Evolutionary conservation across 2,888 invertebrate species (phyloP).

Genomic region (Lasioglossum zephyrum): DNA sequence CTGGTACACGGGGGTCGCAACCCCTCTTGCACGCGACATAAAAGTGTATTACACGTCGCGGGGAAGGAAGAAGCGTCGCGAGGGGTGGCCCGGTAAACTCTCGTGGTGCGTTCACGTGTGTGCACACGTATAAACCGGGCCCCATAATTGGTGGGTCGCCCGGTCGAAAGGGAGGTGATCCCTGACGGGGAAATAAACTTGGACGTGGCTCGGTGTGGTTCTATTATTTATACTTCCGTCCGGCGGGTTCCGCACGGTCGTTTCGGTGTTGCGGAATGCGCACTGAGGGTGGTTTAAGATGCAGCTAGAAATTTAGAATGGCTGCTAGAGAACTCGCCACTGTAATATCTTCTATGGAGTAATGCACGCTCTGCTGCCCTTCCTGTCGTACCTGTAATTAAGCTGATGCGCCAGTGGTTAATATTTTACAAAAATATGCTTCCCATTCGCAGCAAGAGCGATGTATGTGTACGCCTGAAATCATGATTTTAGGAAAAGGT

Average conservation of each 20-base stretch:
- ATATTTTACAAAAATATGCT: neutral
- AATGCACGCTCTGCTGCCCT: neutral
- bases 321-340: neutral
- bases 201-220: conserved; percentile 24
- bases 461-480: neutral
- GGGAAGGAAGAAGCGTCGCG: conserved; percentile 63
- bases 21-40: conserved; percentile 71
- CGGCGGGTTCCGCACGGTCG: neutral
- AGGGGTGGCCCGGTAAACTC: conserved; percentile 32
- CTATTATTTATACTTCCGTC: conserved; percentile 47
- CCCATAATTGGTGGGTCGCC: conserved; percentile 47
- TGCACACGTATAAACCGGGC: conserved; percentile 20
- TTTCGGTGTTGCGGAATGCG: conserved; percentile 19
- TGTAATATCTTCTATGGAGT: conserved; percentile 6
- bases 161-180: conserved; percentile 43
- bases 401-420: neutral
- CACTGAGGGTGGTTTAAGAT: conserved; percentile 1
- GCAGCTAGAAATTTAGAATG: neutral
- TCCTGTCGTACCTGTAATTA: conserved; percentile 6
- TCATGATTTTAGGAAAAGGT: neutral
- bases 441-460: neutral
- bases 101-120: conserved; percentile 25
- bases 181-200: conserved; percentile 47
- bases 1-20: conserved; percentile 58
- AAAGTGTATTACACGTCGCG: conserved; percentile 76